These are phyloP conservation scores for Flexamia atlantica DNA, from an alignment of 2,888 invertebrate species.

Conservation along the genomic window DNA sequence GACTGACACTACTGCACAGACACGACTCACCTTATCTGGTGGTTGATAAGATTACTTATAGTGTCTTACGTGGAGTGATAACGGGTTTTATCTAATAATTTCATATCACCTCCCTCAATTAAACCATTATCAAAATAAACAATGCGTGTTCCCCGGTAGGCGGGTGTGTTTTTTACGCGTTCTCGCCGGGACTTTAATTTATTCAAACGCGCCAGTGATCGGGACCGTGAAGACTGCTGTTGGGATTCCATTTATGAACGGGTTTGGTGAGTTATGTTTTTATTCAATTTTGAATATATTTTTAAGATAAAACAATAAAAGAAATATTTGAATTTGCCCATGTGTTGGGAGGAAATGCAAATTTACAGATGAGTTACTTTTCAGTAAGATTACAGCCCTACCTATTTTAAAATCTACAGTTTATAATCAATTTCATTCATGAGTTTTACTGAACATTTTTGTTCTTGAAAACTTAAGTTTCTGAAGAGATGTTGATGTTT, in stretches of 20 bases:
- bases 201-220: not conserved
- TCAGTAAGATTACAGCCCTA: too few relatives aligned
- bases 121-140: constrained; percentile 60
- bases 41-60: constrained; percentile 58
- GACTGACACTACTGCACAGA: constrained; percentile 49
- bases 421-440: too few relatives aligned
- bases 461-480: too few relatives aligned
- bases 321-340: too few relatives aligned
- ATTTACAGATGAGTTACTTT: too few relatives aligned
- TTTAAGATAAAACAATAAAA: too few relatives aligned
- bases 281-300: too few relatives aligned
- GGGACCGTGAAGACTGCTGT: not conserved
- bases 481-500: too few relatives aligned
- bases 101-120: constrained; percentile 60
- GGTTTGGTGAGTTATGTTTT: constrained; percentile 35
- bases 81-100: constrained; percentile 60
- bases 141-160: constrained; percentile 51
- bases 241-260: constrained; percentile 37
- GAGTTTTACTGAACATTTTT: too few relatives aligned
- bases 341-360: too few relatives aligned
- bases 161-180: not conserved
- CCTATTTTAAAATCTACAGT: too few relatives aligned
- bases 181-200: not conserved
- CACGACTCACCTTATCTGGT: constrained; percentile 50
- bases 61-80: constrained; percentile 57